Evolutionary conservation across 1,140 invertebrate genomes (phyloP).

Genomic region (Atopsyche davidsoni): DNA sequence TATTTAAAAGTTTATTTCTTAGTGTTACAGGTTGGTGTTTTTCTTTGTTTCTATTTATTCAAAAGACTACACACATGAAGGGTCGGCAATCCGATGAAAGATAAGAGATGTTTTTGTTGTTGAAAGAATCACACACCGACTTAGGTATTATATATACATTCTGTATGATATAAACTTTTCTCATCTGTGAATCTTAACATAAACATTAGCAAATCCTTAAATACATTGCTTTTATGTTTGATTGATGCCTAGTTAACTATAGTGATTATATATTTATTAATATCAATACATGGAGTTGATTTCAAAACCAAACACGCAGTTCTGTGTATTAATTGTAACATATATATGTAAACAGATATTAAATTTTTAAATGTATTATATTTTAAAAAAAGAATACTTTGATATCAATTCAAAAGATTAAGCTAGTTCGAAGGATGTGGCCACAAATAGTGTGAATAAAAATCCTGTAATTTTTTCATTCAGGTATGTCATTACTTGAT

Average conservation of each 20-base stretch:
- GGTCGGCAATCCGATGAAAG: too few relatives aligned
- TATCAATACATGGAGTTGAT: too few relatives aligned
- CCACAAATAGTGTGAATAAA: too few relatives aligned
- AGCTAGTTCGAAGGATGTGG: too few relatives aligned
- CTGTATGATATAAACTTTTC: not conserved
- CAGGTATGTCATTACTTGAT: slow-evolving; percentile 87
- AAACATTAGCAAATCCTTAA: not conserved
- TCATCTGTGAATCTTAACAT: not conserved
- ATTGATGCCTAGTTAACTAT: too few relatives aligned
- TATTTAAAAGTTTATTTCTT: slow-evolving; percentile 94
- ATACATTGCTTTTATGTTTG: slow-evolving; percentile 9
- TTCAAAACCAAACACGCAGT: too few relatives aligned
- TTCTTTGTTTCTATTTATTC: not conserved
- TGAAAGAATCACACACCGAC: not conserved
- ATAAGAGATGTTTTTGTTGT: slow-evolving; percentile 2
- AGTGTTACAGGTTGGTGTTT: slow-evolving; percentile 76
- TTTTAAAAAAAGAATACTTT: too few relatives aligned
- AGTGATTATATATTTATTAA: too few relatives aligned
- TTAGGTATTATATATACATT: not conserved
- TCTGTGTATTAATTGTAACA: too few relatives aligned
- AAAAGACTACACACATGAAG: not conserved
- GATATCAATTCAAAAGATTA: too few relatives aligned
- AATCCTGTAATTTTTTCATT: slow-evolving; percentile 46
- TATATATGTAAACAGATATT: too few relatives aligned
- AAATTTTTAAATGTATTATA: too few relatives aligned